Evolutionary conservation across 2,113 vertebrate species (phyloP).

Genomic region (Hyla sarda): DNA sequence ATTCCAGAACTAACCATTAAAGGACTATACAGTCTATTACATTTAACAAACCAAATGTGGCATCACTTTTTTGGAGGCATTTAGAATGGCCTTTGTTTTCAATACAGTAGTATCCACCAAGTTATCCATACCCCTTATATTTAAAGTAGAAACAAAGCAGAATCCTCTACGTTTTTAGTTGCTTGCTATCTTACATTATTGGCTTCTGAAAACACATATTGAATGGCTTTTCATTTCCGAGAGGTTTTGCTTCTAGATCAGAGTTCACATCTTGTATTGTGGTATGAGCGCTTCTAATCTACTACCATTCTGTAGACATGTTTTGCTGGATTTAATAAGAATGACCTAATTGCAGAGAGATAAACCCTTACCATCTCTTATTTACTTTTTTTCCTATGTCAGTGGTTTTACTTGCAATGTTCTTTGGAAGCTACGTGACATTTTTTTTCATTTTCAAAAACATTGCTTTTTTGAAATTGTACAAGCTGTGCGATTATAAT

Average conservation of each 20-base stretch:
- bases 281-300: background rate
- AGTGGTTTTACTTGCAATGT: too few species aligned
- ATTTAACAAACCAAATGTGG: too few species aligned
- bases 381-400: background rate
- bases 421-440: background rate
- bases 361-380: background rate
- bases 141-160: background rate
- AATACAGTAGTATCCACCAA: too few species aligned
- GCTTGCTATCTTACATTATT: background rate
- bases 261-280: background rate
- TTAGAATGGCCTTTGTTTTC: too few species aligned
- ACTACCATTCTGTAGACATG: background rate
- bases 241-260: background rate
- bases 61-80: too few species aligned
- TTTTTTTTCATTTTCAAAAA: background rate
- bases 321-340: slow-evolving; percentile 7
- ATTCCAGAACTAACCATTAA: too few species aligned
- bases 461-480: background rate
- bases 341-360: background rate
- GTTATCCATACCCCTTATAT: too few species aligned
- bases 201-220: background rate
- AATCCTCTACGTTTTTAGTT: background rate
- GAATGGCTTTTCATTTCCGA: slow-evolving; percentile 17
- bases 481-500: too few species aligned
- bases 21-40: too few species aligned